Evolutionary conservation across 2,113 vertebrate species (phyloP).

Genomic region (Phoenicopterus ruber): DNA sequence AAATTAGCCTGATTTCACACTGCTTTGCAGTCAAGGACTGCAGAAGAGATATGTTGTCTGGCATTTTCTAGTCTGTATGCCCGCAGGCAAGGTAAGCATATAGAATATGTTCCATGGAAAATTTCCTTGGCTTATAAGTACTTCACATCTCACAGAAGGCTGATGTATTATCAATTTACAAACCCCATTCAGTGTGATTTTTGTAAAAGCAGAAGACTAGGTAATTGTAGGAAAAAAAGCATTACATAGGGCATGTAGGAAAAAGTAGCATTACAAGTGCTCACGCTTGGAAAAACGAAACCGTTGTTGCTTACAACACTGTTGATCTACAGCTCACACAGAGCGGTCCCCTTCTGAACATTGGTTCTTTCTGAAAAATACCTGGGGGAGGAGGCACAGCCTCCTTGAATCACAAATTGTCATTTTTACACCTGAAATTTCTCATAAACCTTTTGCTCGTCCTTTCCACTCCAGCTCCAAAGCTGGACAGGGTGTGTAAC

Average conservation of each 20-base stretch:
- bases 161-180: neutral
- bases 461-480: too few relatives aligned
- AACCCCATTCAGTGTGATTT: neutral
- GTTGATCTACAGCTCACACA: neutral
- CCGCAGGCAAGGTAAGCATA: neutral
- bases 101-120: neutral
- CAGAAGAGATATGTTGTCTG: neutral
- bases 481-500: too few relatives aligned
- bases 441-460: neutral
- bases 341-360: neutral
- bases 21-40: neutral
- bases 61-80: neutral
- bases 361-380: neutral
- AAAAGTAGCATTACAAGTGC: neutral
- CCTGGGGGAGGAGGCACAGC: neutral
- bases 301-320: neutral
- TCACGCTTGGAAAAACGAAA: neutral
- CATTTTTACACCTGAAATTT: neutral
- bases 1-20: neutral
- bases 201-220: neutral
- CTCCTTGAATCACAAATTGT: neutral
- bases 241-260: neutral
- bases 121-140: neutral
- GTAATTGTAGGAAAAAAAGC: neutral
- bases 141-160: neutral